Base-by-base conservation (phyloP, 1,140 invertebrate genomes). In the Sminthurinus signatus region DNA sequence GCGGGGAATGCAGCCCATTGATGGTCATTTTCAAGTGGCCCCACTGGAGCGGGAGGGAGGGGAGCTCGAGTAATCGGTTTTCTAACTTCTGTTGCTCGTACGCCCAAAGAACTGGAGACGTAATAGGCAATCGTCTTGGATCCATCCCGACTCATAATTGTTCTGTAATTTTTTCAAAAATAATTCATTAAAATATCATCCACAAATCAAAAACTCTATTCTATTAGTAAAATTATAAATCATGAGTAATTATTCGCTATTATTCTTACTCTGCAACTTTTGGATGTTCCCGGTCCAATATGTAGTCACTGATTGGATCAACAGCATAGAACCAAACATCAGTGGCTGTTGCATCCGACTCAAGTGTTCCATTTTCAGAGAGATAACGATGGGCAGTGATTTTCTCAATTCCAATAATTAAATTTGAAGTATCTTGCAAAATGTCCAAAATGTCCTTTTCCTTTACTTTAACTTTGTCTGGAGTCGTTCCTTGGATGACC, bases 271-370 rank as follows among this genome's bases (percentile, higher is more conserved):
- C 85, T 70, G 84, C 81, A 14, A 93, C 81, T 43, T 81, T 75
- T 3, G 82, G 80, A 67, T 85, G 84, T 72, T 91, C 89, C 31
- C 85, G 81, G 5, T 81, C 77, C 17, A 93, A 73, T 67, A 93
- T 88, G 42, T 78, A 81, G 59, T 89, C 88, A 0, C 83, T 88
- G 31, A 80, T 80, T 0, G 89, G 89, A 79, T 93, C 88, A 21
- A 93, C 80, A 0, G 87, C 80, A 69, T 92, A 93, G 74, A 93
- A 86, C 88, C 88, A 92, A 2, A 93, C 81, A 73, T 92, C 89
- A 0, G 89, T 91, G 8, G 86, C 87, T n/a, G 82, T 78, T 0
- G 81, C 77, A 75, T 89, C 87, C 19, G 79, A 82, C 69, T 88
- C 84, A 4, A 91, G 75, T 0, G 86, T 88, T 4, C 85, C 84